Percentiles rank a stretch among this genome's conserved stretches.
phyloP scores from a whole-genome alignment of 2,888 invertebrate species.

The Dendrolimus pini region DNA sequence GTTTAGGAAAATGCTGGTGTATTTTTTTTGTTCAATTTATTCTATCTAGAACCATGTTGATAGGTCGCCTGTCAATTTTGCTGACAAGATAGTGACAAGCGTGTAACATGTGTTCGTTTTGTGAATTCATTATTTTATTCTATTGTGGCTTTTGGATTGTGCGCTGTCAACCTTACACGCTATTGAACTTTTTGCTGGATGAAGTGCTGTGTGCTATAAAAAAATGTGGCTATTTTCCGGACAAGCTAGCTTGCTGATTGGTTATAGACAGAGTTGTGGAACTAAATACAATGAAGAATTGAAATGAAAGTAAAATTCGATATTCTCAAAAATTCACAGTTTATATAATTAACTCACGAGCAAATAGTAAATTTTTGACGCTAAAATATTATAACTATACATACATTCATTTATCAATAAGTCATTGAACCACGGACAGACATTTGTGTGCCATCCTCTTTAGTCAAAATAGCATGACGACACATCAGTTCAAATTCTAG shows the following conservation, averaged over 20 bases:
- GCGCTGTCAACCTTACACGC: conserved; percentile 16
- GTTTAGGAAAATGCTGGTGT: conserved; percentile 24
- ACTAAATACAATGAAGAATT: too few species aligned
- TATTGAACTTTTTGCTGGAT: conserved; percentile 13
- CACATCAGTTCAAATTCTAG: conserved; percentile 60
- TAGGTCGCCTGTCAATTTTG: conserved; percentile 7
- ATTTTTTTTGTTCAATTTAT: conserved; percentile 1
- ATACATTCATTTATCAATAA: background rate
- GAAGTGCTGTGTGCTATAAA: too few species aligned
- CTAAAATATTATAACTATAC: too few species aligned
- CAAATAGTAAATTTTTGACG: too few species aligned
- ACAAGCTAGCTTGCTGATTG: too few species aligned
- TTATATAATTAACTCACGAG: too few species aligned
- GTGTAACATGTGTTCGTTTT: conserved; percentile 29
- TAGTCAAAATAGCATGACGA: conserved; percentile 41
- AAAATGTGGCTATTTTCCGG: too few species aligned
- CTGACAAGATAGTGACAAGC: conserved; percentile 27
- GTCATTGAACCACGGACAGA: conserved; percentile 6
- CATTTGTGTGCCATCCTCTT: conserved; percentile 20
- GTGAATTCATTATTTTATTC: conserved; percentile 26
- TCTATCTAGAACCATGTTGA: conserved; percentile 3
- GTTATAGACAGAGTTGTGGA: too few species aligned
- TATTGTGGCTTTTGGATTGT: conserved; percentile 17
- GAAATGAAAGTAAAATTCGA: too few species aligned
- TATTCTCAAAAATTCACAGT: too few species aligned